These are phyloP conservation scores for Brachionus koreanus DNA, from an alignment of 1,140 invertebrate species.

Conservation along the genomic window DNA sequence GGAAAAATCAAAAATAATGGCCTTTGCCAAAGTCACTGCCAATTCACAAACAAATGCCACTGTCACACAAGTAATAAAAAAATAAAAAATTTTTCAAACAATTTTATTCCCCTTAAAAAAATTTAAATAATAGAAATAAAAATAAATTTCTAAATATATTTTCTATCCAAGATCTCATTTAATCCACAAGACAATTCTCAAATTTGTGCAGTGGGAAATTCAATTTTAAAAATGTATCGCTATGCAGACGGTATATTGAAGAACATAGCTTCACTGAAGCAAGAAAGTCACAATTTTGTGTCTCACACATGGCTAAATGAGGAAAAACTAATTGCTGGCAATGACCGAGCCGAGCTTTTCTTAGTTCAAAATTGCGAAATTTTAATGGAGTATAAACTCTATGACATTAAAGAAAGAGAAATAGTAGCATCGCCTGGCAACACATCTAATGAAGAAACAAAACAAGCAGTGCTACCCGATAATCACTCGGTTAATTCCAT, in stretches of 20 bases:
- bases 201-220: slow-evolving; percentile 69
- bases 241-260: slow-evolving; percentile 74
- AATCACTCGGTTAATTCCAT: slow-evolving; percentile 50
- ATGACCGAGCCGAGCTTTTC: slow-evolving; percentile 68
- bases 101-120: too few species aligned
- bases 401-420: slow-evolving; percentile 30
- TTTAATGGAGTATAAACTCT: slow-evolving; percentile 59
- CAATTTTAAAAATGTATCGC: slow-evolving; percentile 71
- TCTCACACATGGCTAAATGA: slow-evolving; percentile 65
- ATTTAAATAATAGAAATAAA: too few species aligned
- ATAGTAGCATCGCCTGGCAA: background rate
- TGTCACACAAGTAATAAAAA: slow-evolving; percentile 56
- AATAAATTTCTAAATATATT: too few species aligned
- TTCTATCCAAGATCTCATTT: slow-evolving; percentile 65
- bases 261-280: slow-evolving; percentile 75
- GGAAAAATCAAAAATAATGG: slow-evolving; percentile 77
- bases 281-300: slow-evolving; percentile 69
- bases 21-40: slow-evolving; percentile 66
- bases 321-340: slow-evolving; percentile 72
- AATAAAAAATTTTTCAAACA: too few species aligned
- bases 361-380: slow-evolving; percentile 75
- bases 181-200: slow-evolving; percentile 74
- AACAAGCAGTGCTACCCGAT: background rate
- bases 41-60: slow-evolving; percentile 54
- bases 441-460: slow-evolving; percentile 4